Evolutionary conservation across 2,888 invertebrate species (phyloP), one percentile per base, ranked within the genome.

Genomic region (Auanema sp.): DNA sequence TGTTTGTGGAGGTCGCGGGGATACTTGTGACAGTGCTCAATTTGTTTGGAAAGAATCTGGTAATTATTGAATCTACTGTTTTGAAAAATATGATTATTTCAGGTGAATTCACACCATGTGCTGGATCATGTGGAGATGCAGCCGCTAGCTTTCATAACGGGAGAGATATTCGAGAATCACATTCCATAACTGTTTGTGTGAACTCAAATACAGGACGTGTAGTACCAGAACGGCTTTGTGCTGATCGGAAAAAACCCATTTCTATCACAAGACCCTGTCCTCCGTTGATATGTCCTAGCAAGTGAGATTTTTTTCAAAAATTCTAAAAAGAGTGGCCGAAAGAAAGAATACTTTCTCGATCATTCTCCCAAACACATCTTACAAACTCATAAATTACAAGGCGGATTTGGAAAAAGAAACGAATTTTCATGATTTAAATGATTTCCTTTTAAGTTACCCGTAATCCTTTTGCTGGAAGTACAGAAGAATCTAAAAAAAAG

Each of bases 21-120:
- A 84, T 41, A 90, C 91, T 55, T 94, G 94, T 85, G 89, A 89
- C 5, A 89, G 90, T 78, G 90, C 91, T 44, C 88, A 91, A 24
- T 93, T 92, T 87, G 90, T 90, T 83, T 96, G 95, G 95, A 89
- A 90, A 77, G 89, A 92, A 71, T 84, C 84, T 10, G 72, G 72
- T 70, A 11, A 25, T 25, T 42, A n/a, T 6, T 33, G 16, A 2
- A 11, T 58, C 5, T 10, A 11, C 49, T 5, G 6, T 54, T 5
- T 23, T 52, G 52, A 4, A 52, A 52, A 24, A 6, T 52, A 5
- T 16, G 18, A 12, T 5, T n/a, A 11, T 57, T 61, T 16, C 61
- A 72, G 71, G 68, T 49, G 70, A 75, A 61, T 71, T 68, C 60
- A 73, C 72, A 0, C 68, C 75, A 2, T 71, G 69, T 52, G 71